phyloP scores from a whole-genome alignment of 2,888 invertebrate genomes.

The Cryptocephalus moraei region DNA sequence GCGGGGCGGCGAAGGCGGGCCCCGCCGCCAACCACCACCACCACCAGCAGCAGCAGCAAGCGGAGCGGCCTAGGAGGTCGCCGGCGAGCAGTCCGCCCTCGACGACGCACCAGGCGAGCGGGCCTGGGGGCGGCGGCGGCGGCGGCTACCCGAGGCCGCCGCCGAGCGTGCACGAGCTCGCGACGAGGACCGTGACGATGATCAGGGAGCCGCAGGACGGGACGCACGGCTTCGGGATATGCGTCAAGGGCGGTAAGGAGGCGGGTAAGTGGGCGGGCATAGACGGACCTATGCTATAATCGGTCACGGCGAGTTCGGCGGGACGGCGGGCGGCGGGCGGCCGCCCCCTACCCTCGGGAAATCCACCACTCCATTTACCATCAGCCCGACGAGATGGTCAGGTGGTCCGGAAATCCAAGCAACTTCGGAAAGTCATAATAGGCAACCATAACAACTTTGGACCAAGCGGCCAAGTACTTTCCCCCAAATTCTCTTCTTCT shows the following conservation, averaged over 20 bases:
- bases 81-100: slow-evolving; percentile 65
- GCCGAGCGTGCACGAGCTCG: slow-evolving; percentile 62
- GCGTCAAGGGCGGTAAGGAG: slow-evolving; percentile 85
- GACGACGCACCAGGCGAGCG: slow-evolving; percentile 11
- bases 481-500: too few relatives aligned
- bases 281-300: too few relatives aligned
- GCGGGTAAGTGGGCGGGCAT: slow-evolving; percentile 49
- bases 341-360: too few relatives aligned
- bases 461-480: too few relatives aligned
- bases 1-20: neutral
- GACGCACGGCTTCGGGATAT: slow-evolving; percentile 79
- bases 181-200: slow-evolving; percentile 79
- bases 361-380: too few relatives aligned
- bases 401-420: too few relatives aligned
- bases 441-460: too few relatives aligned
- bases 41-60: slow-evolving; percentile 22
- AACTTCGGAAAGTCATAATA: too few relatives aligned
- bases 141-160: slow-evolving; percentile 16
- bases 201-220: slow-evolving; percentile 70
- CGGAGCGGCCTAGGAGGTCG: slow-evolving; percentile 38
- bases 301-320: too few relatives aligned
- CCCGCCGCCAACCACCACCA: neutral
- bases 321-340: too few relatives aligned
- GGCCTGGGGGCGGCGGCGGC: slow-evolving; percentile 43
- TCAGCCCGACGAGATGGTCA: too few relatives aligned